Conservation (phyloP, 2,888 invertebrate species). For the Harpalus rufipes region DNA sequence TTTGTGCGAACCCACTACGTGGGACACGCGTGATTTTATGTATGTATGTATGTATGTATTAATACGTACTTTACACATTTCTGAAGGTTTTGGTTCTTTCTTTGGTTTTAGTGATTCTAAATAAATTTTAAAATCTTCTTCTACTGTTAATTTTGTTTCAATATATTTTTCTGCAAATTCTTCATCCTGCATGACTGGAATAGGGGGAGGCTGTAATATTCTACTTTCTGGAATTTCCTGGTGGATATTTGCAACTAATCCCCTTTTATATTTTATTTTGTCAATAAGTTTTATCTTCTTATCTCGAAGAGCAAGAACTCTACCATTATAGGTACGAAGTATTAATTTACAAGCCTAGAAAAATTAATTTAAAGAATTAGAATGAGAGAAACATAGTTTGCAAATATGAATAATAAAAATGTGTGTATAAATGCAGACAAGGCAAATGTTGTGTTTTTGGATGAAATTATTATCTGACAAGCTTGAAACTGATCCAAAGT, state of each 20-base stretch:
- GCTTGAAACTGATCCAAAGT: no score
- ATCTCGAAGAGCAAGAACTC: conserved; percentile 76
- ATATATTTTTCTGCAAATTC: conserved; percentile 82
- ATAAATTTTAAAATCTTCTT: conserved; percentile 13
- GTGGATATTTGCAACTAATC: conserved; percentile 79
- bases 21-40: no score
- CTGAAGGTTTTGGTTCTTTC: background rate
- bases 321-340: conserved; percentile 78
- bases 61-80: no score
- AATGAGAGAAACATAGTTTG: background rate
- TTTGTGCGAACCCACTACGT: no score
- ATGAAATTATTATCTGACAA: no score
- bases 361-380: background rate
- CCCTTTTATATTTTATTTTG: conserved; percentile 73
- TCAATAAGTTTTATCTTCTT: conserved; percentile 76
- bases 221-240: conserved; percentile 79
- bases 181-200: conserved; percentile 78
- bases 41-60: no score
- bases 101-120: background rate
- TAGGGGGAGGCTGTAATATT: conserved; percentile 76
- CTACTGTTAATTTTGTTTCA: conserved; percentile 75
- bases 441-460: no score
- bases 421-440: no score
- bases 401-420: no score
- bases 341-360: conserved; percentile 69